Conservation (phyloP, 1,140 invertebrate species). For the Drosophila nannoptera region DNA sequence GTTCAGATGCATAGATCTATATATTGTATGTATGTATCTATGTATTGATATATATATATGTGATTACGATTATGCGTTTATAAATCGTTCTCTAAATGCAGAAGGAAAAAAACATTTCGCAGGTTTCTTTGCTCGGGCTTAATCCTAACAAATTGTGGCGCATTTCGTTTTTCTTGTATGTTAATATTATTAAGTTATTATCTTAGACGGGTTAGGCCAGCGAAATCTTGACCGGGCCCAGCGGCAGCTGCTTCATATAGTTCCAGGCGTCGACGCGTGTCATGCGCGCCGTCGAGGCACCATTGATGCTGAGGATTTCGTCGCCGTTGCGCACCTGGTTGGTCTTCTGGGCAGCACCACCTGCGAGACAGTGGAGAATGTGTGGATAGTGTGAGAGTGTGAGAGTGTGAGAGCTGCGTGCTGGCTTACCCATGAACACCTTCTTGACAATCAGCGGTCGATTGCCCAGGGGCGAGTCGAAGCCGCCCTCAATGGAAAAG, state of each 20-base stretch:
- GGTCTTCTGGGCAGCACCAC: constrained; percentile 93
- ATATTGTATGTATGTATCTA: constrained; percentile 34
- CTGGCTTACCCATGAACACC: constrained; percentile 90
- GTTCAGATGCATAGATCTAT: too few species aligned
- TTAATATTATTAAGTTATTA: constrained; percentile 6
- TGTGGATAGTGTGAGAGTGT: not conserved
- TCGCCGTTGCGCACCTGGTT: constrained; percentile 91
- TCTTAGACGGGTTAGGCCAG: constrained; percentile 49
- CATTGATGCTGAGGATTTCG: constrained; percentile 91
- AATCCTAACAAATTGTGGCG: constrained; percentile 72
- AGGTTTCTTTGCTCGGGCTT: constrained; percentile 35
- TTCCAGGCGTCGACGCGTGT: constrained; percentile 96
- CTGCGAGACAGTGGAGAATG: constrained; percentile 67
- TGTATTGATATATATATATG: constrained; percentile 29
- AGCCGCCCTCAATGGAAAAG: constrained; percentile 94
- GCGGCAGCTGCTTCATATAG: constrained; percentile 91
- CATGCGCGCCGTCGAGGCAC: constrained; percentile 88
- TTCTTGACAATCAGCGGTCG: constrained; percentile 92
- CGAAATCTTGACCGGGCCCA: constrained; percentile 84
- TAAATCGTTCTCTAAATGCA: constrained; percentile 53
- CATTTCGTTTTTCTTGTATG: constrained; percentile 15
- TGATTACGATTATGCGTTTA: constrained; percentile 40
- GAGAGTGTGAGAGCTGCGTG: not conserved
- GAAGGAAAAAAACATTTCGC: constrained; percentile 35
- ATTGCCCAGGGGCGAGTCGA: constrained; percentile 92